A percentile compares a stretch with the other conserved stretches of the same genome.
phyloP scores from a whole-genome alignment of 2,888 invertebrate genomes.

The Trichacis sp. region DNA sequence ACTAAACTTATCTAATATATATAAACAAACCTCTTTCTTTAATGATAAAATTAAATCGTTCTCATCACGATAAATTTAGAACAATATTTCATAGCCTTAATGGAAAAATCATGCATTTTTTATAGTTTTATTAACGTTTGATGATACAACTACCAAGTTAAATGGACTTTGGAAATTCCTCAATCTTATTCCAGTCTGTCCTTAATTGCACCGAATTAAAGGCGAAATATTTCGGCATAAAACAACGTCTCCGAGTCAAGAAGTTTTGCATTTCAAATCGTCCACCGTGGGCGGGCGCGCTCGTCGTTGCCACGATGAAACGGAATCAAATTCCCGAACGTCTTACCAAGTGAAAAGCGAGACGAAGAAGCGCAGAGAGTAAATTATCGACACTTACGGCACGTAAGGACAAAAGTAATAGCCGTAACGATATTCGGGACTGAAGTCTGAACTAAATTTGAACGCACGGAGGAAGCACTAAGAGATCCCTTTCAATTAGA shows the following conservation, averaged over 20 bases:
- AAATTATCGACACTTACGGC: constrained; percentile 33
- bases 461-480: constrained; percentile 32
- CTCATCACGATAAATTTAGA: no score
- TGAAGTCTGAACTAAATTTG: no score
- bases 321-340: neutral
- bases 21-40: no score
- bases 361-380: constrained; percentile 25
- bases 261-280: constrained; percentile 3
- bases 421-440: constrained; percentile 45
- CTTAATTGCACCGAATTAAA: neutral
- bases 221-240: neutral
- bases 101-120: no score
- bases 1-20: no score
- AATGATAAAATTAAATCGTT: no score
- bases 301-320: neutral
- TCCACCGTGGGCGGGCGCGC: neutral
- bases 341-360: neutral
- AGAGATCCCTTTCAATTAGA: constrained; percentile 50
- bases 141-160: no score
- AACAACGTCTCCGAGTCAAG: neutral
- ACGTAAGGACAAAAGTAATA: constrained; percentile 36
- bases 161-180: no score
- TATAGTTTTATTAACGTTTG: no score
- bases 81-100: no score
- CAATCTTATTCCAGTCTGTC: no score